These are phyloP conservation scores for Drosophila macrospina DNA, from an alignment of 2,888 invertebrate genomes.

Conservation along the genomic window DNA sequence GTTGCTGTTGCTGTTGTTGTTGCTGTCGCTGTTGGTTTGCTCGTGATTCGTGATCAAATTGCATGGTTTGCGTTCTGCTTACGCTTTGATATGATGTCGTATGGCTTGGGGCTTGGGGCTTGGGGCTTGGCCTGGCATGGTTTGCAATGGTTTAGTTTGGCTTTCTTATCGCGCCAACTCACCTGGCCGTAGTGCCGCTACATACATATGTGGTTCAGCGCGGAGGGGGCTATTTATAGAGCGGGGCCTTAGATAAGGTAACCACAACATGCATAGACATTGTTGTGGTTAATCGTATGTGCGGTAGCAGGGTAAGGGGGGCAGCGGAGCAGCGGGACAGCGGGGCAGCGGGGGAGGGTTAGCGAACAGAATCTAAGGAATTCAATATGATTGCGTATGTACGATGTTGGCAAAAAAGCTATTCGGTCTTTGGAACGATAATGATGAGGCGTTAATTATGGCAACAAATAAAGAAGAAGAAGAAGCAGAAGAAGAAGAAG, in stretches of 20 bases:
- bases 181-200: constrained; percentile 49
- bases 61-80: constrained; percentile 11
- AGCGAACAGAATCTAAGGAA: constrained; percentile 18
- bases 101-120: too few species aligned
- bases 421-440: constrained; percentile 29
- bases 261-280: too few species aligned
- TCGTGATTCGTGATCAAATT: constrained; percentile 33
- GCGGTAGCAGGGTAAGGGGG: too few species aligned
- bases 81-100: constrained; percentile 1
- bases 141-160: constrained; percentile 4
- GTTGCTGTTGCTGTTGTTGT: too few species aligned
- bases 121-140: not conserved
- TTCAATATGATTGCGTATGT: constrained; percentile 3
- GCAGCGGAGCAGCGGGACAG: too few species aligned
- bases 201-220: constrained; percentile 44
- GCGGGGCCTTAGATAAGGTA: constrained; percentile 50
- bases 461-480: too few species aligned
- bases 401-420: constrained; percentile 1
- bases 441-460: constrained; percentile 62
- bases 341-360: too few species aligned
- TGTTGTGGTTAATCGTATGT: too few species aligned
- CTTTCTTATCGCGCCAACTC: constrained; percentile 39
- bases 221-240: constrained; percentile 50
- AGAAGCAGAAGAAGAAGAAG: too few species aligned
- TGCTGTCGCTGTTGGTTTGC: constrained; percentile 11